Conservation (phyloP, 2,113 vertebrate genomes). For the human (Homo sapiens) region DNA sequence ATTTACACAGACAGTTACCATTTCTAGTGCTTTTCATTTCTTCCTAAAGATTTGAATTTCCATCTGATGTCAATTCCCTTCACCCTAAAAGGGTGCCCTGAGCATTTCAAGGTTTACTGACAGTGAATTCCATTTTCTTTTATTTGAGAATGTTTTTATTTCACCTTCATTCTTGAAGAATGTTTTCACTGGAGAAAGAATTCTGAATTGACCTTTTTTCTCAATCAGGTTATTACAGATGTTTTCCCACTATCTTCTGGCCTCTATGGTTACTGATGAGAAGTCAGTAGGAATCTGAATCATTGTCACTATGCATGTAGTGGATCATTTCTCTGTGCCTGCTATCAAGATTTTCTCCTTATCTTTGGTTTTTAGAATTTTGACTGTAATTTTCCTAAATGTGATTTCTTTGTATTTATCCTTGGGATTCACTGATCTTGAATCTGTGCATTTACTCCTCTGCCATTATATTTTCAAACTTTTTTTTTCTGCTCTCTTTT, state of each 20-base stretch:
- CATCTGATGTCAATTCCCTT: neutral
- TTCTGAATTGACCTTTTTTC: neutral
- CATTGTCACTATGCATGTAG: neutral
- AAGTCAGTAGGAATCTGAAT: neutral
- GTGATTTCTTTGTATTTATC: neutral
- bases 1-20: neutral
- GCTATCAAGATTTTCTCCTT: neutral
- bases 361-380: neutral
- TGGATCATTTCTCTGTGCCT: neutral
- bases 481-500: neutral
- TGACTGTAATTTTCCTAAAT: neutral
- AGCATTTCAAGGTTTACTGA: neutral
- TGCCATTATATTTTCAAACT: neutral
- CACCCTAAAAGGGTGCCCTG: neutral
- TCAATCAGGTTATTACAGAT: neutral
- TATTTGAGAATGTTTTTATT: neutral
- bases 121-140: neutral
- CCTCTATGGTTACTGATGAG: neutral
- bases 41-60: neutral
- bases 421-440: neutral
- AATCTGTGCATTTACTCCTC: neutral
- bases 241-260: neutral
- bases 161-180: neutral
- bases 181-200: neutral
- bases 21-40: neutral